A percentile compares a stretch with the other conserved stretches of the same genome.
Evolutionary conservation across 2,797 vertebrate genomes (phyloP).

Genomic region (Schizopygopsis pylzovi): DNA sequence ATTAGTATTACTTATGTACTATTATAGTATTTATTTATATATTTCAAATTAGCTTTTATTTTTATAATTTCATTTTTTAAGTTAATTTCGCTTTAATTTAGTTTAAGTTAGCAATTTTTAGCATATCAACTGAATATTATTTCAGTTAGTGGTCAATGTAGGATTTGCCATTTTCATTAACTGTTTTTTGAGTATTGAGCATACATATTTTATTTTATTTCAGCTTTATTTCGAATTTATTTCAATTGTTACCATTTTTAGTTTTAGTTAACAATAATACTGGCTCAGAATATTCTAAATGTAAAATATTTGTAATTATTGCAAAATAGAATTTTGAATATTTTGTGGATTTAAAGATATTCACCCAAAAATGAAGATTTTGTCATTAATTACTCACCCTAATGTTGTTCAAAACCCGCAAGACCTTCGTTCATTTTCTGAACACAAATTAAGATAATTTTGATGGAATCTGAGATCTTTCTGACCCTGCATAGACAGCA

Average conservation of each 20-base stretch:
- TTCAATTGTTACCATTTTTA: background rate
- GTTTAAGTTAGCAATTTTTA: background rate
- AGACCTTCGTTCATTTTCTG: background rate
- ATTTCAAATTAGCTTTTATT: background rate
- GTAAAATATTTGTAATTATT: background rate
- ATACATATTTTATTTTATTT: no score
- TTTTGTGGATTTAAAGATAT: background rate
- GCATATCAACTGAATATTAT: background rate
- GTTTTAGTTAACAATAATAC: background rate
- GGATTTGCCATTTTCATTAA: background rate
- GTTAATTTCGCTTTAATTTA: background rate
- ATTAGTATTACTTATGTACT: background rate
- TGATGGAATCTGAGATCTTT: background rate
- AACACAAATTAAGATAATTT: background rate
- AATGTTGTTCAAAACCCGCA: background rate
- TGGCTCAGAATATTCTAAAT: background rate
- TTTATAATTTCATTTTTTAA: background rate
- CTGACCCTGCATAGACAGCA: background rate
- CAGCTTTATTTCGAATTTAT: background rate
- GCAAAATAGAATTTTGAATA: background rate
- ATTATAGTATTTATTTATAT: background rate
- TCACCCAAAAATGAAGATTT: no score
- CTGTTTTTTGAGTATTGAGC: background rate
- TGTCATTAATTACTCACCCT: background rate
- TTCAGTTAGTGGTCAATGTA: background rate